phyloP scores from a whole-genome alignment of 2,888 invertebrate genomes.

The Creontiades dilutus region DNA sequence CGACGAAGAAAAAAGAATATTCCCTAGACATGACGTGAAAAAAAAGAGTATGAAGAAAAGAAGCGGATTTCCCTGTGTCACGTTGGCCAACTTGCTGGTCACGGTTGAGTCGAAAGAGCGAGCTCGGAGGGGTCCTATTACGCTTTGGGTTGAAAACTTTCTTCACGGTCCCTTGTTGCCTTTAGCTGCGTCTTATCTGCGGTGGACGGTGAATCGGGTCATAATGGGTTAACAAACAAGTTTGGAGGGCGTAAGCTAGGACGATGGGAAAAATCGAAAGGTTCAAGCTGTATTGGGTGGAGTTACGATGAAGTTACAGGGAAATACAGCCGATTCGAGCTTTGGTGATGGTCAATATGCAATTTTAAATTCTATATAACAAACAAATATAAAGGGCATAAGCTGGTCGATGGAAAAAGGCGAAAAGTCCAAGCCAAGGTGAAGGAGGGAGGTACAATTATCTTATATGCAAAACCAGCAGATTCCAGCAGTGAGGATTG shows the following conservation, averaged over 20 bases:
- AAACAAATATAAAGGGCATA: no score
- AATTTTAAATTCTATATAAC: no score
- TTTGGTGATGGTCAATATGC: no score
- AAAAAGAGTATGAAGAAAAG: constrained; percentile 13
- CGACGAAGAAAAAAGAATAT: neutral
- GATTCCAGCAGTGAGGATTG: no score
- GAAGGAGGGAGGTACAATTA: no score
- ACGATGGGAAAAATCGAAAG: no score
- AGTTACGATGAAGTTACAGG: no score
- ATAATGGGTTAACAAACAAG: constrained; percentile 27
- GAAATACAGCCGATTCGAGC: no score
- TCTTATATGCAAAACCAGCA: no score
- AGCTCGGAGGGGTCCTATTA: neutral
- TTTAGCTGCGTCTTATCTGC: neutral
- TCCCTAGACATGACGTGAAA: neutral
- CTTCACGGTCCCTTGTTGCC: constrained; percentile 29
- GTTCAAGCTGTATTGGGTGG: no score
- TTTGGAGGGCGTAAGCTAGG: neutral
- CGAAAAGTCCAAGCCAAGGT: no score
- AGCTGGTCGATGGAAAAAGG: no score
- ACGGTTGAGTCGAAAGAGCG: neutral
- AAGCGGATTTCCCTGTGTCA: constrained; percentile 35
- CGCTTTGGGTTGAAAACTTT: constrained; percentile 20
- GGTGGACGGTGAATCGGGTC: constrained; percentile 6
- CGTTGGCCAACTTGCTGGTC: constrained; percentile 29